Percentiles rank a stretch among this genome's conserved stretches.
Evolutionary conservation across 1,140 invertebrate genomes (phyloP).

Genomic region (Bilobella aurantiaca): DNA sequence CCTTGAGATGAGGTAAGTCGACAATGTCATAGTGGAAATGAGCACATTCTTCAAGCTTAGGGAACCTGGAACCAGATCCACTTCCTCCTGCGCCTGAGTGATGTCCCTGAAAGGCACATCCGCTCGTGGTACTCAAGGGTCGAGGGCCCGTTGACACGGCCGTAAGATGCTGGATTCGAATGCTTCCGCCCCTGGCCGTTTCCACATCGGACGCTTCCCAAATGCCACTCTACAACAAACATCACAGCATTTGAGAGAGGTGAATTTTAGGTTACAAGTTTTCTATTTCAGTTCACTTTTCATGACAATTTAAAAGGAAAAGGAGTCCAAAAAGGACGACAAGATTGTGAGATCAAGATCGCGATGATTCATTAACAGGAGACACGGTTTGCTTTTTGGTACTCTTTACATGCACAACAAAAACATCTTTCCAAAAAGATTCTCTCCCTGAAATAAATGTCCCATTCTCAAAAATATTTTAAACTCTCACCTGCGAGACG

Average conservation of each 20-base stretch:
- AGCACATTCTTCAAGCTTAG: slow-evolving; percentile 92
- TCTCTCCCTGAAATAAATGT: background rate
- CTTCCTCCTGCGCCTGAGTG: slow-evolving; percentile 8
- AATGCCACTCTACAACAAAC: slow-evolving; percentile 39
- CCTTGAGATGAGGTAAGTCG: slow-evolving; percentile 63
- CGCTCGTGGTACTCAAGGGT: slow-evolving; percentile 12
- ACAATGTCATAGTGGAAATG: slow-evolving; percentile 96
- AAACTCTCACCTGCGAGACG: slow-evolving; percentile 37
- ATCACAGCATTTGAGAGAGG: background rate
- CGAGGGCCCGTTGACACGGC: slow-evolving; percentile 20
- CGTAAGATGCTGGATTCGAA: slow-evolving; percentile 39
- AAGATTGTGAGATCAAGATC: no score
- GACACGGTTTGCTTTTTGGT: no score
- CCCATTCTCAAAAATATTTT: no score
- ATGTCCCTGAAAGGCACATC: background rate
- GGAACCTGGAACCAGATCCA: slow-evolving; percentile 53
- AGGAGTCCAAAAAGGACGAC: no score
- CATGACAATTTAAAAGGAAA: no score
- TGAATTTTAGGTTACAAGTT: no score
- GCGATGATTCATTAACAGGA: no score
- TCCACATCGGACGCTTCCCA: slow-evolving; percentile 39
- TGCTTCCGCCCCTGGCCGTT: slow-evolving; percentile 37
- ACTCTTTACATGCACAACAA: no score
- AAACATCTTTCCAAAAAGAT: no score
- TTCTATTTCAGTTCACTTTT: no score